These are phyloP conservation scores for Piaya cayana DNA, from an alignment of 2,113 vertebrate species.

Conservation along the genomic window DNA sequence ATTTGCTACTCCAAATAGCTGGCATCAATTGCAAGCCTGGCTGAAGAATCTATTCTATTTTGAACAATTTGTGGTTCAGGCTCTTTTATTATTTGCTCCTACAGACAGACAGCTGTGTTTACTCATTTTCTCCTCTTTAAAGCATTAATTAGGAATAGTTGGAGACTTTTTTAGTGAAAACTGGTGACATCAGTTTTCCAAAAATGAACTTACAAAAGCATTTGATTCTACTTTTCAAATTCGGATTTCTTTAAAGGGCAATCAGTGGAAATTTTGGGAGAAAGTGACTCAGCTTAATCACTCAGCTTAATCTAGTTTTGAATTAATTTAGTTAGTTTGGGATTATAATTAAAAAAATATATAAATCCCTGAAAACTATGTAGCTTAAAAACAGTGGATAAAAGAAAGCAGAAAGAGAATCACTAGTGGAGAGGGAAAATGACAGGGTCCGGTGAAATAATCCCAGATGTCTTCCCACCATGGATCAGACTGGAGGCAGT, in stretches of 20 bases:
- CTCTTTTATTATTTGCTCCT: not conserved
- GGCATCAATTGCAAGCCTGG: not conserved
- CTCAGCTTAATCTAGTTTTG: not conserved
- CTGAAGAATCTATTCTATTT: not conserved
- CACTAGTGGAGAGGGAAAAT: not conserved
- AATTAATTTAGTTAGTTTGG: not conserved
- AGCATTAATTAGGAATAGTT: not conserved
- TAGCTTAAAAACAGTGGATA: not conserved
- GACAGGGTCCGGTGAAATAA: not conserved
- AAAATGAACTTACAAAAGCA: not conserved
- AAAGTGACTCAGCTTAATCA: not conserved
- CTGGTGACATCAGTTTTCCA: not conserved
- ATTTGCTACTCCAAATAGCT: not conserved
- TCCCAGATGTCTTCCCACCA: not conserved
- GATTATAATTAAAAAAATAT: not conserved
- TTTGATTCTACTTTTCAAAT: not conserved
- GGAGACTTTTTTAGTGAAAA: not conserved
- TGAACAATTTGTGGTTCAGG: not conserved
- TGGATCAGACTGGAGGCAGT: not conserved
- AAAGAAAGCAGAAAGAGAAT: not conserved
- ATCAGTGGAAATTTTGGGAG: not conserved
- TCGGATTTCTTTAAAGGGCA: not conserved
- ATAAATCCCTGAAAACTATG: not conserved
- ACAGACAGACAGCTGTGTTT: not conserved
- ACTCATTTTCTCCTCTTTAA: not conserved